A percentile compares a stretch with the other conserved stretches of the same genome.
Conservation (phyloP, 2,797 vertebrate genomes). For the Sebastiscus tertius region DNA sequence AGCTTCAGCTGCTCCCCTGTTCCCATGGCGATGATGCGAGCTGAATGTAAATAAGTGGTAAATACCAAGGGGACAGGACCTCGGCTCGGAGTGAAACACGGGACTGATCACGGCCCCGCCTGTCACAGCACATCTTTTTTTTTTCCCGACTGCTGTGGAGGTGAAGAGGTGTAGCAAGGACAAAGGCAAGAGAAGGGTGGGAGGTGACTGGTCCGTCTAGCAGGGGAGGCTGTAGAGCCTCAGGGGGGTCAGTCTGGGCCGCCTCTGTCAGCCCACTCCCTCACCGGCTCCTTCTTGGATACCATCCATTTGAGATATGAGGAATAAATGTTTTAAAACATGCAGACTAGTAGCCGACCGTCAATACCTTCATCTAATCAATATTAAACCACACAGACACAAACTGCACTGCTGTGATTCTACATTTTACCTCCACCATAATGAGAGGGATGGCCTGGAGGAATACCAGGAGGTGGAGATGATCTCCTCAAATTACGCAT, state of each 20-base stretch:
- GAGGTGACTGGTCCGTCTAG: constrained; percentile 50
- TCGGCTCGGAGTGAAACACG: constrained; percentile 30
- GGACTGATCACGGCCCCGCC: constrained; percentile 41
- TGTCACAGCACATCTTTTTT: constrained; percentile 43
- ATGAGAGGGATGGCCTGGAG: constrained; percentile 36
- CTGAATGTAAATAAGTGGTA: constrained; percentile 51
- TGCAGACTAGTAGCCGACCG: not conserved
- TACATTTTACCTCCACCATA: constrained; percentile 7
- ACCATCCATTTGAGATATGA: constrained; percentile 7
- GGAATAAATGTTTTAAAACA: not conserved
- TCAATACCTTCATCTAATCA: not conserved
- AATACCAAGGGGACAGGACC: constrained; percentile 50
- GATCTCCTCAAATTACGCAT: constrained; percentile 65
- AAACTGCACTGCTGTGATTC: not conserved
- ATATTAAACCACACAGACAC: not conserved
- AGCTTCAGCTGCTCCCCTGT: constrained; percentile 6
- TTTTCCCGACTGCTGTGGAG: constrained; percentile 6
- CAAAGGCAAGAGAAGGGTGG: constrained; percentile 61
- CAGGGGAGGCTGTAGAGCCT: constrained; percentile 32
- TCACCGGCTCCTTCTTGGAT: constrained; percentile 10
- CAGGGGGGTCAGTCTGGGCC: constrained; percentile 41
- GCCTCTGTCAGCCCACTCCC: not conserved
- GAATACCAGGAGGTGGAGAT: constrained; percentile 51
- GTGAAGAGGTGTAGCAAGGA: constrained; percentile 48
- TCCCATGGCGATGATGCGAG: constrained; percentile 38